These are phyloP conservation scores for Heteractis magnifica DNA, from an alignment of 92 coral and sea anemone species.

Conservation along the genomic window DNA sequence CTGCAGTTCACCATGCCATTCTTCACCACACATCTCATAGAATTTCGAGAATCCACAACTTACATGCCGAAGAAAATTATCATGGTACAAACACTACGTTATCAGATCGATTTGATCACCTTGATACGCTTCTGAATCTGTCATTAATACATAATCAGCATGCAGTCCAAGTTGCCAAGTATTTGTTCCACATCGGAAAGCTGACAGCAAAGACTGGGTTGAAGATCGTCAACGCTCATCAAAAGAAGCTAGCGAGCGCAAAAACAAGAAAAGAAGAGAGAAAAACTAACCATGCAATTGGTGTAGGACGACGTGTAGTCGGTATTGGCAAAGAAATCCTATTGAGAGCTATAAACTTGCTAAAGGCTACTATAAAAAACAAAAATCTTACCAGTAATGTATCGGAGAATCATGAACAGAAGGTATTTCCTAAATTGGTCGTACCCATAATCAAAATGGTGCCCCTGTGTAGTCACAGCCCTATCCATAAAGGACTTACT, in stretches of 20 bases:
- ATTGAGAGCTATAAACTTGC: slow-evolving; percentile 62
- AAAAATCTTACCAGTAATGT: background rate
- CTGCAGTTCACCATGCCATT: slow-evolving; percentile 7
- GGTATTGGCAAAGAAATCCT: slow-evolving; percentile 70
- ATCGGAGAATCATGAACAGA: background rate
- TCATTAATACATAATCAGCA: slow-evolving; percentile 65
- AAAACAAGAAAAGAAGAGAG: slow-evolving; percentile 29
- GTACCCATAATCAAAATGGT: slow-evolving; percentile 77
- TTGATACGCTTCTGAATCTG: slow-evolving; percentile 58
- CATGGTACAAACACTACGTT: slow-evolving; percentile 3
- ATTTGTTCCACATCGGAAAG: slow-evolving; percentile 79
- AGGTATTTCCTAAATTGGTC: slow-evolving; percentile 21
- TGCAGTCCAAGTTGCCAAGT: slow-evolving; percentile 63
- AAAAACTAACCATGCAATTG: background rate
- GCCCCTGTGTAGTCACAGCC: slow-evolving; percentile 78
- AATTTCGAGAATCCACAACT: slow-evolving; percentile 18
- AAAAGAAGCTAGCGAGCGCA: slow-evolving; percentile 6
- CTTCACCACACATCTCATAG: slow-evolving; percentile 14
- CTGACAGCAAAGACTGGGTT: slow-evolving; percentile 80
- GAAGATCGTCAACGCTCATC: slow-evolving; percentile 45
- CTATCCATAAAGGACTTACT: slow-evolving; percentile 65
- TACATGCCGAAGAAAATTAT: background rate
- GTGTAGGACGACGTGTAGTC: slow-evolving; percentile 72
- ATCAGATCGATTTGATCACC: slow-evolving; percentile 45
- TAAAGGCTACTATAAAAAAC: slow-evolving; percentile 23